Evolutionary conservation across 2,888 invertebrate species (phyloP).

Genomic region (Crossocerus cetratus): DNA sequence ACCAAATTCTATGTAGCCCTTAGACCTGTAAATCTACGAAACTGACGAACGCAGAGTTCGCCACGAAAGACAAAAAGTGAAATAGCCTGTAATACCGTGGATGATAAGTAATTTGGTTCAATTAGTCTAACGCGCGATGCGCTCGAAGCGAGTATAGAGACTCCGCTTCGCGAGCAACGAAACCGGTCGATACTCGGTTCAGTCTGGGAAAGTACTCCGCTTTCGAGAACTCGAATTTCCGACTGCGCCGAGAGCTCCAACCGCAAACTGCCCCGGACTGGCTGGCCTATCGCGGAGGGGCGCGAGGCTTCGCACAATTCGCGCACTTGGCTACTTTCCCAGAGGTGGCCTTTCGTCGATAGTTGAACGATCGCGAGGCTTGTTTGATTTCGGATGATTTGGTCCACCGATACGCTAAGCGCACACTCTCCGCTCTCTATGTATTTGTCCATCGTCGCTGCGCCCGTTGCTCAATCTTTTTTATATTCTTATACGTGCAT

Average conservation of each 20-base stretch:
- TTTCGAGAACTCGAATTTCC: conserved; percentile 40
- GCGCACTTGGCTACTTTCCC: conserved; percentile 35
- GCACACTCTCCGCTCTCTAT: background rate
- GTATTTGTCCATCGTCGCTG: too few relatives aligned
- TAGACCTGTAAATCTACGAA: conserved; percentile 10
- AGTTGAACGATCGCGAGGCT: conserved; percentile 34
- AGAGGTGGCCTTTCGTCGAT: conserved; percentile 32
- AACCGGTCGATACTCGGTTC: conserved; percentile 35
- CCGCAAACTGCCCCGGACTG: conserved; percentile 65
- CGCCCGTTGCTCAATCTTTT: background rate
- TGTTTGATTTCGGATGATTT: conserved; percentile 2
- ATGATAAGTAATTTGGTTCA: conserved; percentile 13
- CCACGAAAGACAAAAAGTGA: conserved; percentile 64
- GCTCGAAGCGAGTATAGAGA: background rate
- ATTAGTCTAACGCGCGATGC: conserved; percentile 14
- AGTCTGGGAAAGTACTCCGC: conserved; percentile 47
- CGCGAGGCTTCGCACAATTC: conserved; percentile 55
- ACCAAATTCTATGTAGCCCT: background rate
- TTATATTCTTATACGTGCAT: conserved; percentile 1
- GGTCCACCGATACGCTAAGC: background rate
- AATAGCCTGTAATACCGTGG: conserved; percentile 47
- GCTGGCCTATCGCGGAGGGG: conserved; percentile 65
- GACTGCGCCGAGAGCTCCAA: conserved; percentile 33
- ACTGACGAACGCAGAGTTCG: conserved; percentile 42
- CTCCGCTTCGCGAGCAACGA: conserved; percentile 47